These are phyloP conservation scores for Chaunax sp. DNA, from an alignment of 2,797 vertebrate species.

Conservation along the genomic window DNA sequence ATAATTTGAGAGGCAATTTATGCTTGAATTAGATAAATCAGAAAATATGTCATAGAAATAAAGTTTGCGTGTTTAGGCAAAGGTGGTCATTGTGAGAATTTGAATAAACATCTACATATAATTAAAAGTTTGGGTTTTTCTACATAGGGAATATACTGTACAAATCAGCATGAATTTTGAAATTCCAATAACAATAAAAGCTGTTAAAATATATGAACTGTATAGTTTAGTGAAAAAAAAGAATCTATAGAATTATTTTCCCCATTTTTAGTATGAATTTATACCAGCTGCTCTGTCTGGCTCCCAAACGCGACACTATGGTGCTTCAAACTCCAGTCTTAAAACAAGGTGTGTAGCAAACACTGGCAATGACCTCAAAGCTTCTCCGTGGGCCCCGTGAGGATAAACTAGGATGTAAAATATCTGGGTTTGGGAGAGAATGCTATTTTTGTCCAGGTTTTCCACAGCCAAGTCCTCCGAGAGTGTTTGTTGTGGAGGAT, in stretches of 20 bases:
- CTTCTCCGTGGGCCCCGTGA: constrained; percentile 41
- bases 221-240: neutral
- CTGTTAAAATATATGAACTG: neutral
- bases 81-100: too few relatives aligned
- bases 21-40: constrained; percentile 14
- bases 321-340: constrained; percentile 8
- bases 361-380: constrained; percentile 45
- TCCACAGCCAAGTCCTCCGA: constrained; percentile 43
- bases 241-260: neutral
- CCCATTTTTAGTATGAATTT: neutral
- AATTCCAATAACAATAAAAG: neutral
- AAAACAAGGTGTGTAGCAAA: constrained; percentile 40
- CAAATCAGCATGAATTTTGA: neutral
- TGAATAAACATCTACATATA: too few relatives aligned
- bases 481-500: constrained; percentile 61
- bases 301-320: neutral
- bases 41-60: constrained; percentile 3
- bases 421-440: constrained; percentile 29
- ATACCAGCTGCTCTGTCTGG: neutral
- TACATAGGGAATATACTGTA: neutral
- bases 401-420: constrained; percentile 22
- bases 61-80: too few relatives aligned
- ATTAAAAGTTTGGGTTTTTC: too few relatives aligned
- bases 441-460: constrained; percentile 55
- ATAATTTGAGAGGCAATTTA: constrained; percentile 13